Percentiles rank a stretch among this genome's conserved stretches.
These are phyloP conservation scores for Eira barbara DNA, from an alignment of 2,113 vertebrate genomes.

Conservation along the genomic window DNA sequence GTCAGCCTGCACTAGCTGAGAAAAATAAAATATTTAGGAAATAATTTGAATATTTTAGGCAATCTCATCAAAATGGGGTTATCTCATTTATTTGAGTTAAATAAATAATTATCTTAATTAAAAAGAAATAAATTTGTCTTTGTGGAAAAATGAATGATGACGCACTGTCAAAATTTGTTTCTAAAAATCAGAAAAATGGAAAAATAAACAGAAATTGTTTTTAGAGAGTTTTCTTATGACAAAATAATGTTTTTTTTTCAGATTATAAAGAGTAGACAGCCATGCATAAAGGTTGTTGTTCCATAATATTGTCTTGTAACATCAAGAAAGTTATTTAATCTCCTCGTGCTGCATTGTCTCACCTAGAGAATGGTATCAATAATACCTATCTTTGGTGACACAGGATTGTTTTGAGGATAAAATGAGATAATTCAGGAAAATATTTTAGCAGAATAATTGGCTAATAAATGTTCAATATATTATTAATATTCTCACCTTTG, in stretches of 20 bases:
- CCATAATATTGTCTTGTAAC: not conserved
- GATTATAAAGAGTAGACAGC: not conserved
- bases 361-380: not conserved
- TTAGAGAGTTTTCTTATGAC: not conserved
- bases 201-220: not conserved
- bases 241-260: not conserved
- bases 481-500: not conserved
- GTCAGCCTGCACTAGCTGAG: not conserved
- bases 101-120: not conserved
- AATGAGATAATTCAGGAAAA: not conserved
- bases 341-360: not conserved
- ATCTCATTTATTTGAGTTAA: not conserved
- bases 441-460: not conserved
- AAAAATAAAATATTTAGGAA: constrained; percentile 10
- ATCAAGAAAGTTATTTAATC: not conserved
- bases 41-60: not conserved
- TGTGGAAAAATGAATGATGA: not conserved
- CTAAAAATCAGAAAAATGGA: not conserved
- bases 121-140: constrained; percentile 13
- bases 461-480: not conserved
- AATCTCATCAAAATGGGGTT: not conserved
- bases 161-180: not conserved
- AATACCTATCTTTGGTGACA: not conserved
- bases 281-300: not conserved
- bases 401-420: not conserved